Base-by-base conservation (phyloP, 2,888 invertebrate genomes). In the Athalia circularis region DNA sequence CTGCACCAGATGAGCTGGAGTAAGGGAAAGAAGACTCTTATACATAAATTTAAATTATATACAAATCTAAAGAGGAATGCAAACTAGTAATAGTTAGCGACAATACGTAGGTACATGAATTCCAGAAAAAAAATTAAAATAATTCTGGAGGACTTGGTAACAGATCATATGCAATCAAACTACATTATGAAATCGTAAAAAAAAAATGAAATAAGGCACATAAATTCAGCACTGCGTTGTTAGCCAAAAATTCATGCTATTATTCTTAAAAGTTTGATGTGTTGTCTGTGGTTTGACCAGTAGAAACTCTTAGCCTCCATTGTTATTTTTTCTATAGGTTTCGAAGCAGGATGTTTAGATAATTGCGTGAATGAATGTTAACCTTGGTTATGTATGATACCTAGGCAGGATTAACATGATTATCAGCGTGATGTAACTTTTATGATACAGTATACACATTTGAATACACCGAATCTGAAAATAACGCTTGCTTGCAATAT, bases 281-380 rank as follows among this genome's bases (percentile, higher is more conserved):
- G 75, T 62, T 59, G 62, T 75, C 75, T 75, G 75, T 75, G 15
- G 72, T 75, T 75, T 64, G 61, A 75, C 75, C 75, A 64, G 61
- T 64, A 72, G 64, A 75, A 75, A 75, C 75, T 75, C 75, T 64
- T 13, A 75, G 64, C 75, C 75, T 75, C 52, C 75, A 62, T 75
- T 75, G 62, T 75, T 43, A 75, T 64, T 64, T 59, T 64, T 48
- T 75, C n/a, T 50, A 11, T 50, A 75, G 75, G 64, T 75, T 75
- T 75, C 75, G 48, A 75, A 75, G 52, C 50, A 75, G 75, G 62
- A 75, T 75, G 75, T 75, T 75, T 7, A 7, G 47, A 57, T 47
- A 72, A 47, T 72, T 72, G 13, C 45, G 9, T 5, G 29, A 59
- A 72, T 8, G 15, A 72, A 59, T 11, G 54, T 54, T 15, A 68